Base-by-base conservation (phyloP, 1,140 invertebrate species). In the Pemphigus obesinymphae region DNA sequence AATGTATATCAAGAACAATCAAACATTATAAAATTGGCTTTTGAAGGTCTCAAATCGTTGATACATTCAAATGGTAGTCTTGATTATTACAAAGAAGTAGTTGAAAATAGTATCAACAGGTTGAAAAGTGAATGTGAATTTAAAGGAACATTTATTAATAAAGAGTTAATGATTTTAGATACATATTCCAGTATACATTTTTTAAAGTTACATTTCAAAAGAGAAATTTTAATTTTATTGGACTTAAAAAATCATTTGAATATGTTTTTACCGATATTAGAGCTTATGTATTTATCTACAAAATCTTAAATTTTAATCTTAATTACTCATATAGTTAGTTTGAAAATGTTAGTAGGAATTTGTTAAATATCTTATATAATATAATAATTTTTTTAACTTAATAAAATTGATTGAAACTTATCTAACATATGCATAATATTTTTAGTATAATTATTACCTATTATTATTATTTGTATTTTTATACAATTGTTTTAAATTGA, bases 1-100 rank as follows among this genome's bases (percentile, higher is more conserved):
- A 80, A 80, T 63, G n/a, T 80, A 2, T 80, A 80, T 43, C 50
- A 80, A 80, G 76, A 80, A 61, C 76, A 80, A n/a, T 61, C 76
- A 11, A 58, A 80, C 13, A 63, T 80, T 0, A 61, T 61, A 20
- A 80, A 43, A 29, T 58, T 80, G 4, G 76, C 76, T 29, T 80
- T 80, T 80, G 37, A 80, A 61, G 76, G 76, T 5, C 76, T 80
- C 17, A 80, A 63, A 45, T 26, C 17, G 40, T 80, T 80, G 37
- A 45, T 80, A 13, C 8, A 40, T 23, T 40, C 23, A 80, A 61
- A 43, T 45, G 8, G 63, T 0, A 40, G 58, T 58, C 20, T 55
- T 17, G 34, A 40, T 37, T 58, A 58, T 26, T 78, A 37, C 40
- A 78, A 26, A 78, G 73, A 78, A 23, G 23, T 17, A 29, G 48